Evolutionary conservation across 2,797 vertebrate species (phyloP), one percentile per base, ranked within the genome.

Genomic region (Myotis vivesi): DNA sequence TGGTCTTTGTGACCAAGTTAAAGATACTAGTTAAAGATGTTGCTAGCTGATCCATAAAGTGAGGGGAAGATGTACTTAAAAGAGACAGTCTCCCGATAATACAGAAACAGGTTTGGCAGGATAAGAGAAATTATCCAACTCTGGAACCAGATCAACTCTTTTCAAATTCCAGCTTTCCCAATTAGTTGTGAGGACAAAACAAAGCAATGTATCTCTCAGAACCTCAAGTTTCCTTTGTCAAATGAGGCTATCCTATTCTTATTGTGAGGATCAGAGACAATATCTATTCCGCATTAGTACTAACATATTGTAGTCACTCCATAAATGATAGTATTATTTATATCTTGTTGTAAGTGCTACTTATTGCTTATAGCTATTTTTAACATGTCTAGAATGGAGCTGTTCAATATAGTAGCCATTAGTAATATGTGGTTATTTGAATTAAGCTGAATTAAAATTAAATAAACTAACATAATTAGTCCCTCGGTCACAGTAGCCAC

Each of bases 361-460:
- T 69, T 30, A 69, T 10, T 44, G 33, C 49, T 79, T 93, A 71
- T 8, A 76, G n/a, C 23, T 89, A 84, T 84, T 85, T 93, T 87
- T 87, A 94, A 53, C 2, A 2, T 51, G 28, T 79, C 79, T 82
- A 28, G 44, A 89, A 88, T 82, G 53, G 46, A 41, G 8, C 10
- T 68, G 41, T 69, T 36, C 38, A 73, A 62, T 30, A 62, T 3
- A 30, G 38, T 22, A 33, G 30, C 81, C 72, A 55, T 55, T 46
- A 79, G 71, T 69, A 53, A 22, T 53, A 62, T 4, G 23, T 36
- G 51, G 36, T 77, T 72, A 92, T 76, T 17, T 87, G 71, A 89
- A 91, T 86, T 69, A 59, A 86, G 55, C 44, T 77, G 83, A 79
- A 33, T 53, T 51, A 95, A 89, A 93, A 91, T 85, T 30, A 95